These are phyloP conservation scores for Himalopsyche phryganea DNA, from an alignment of 1,140 invertebrate species.

Conservation along the genomic window DNA sequence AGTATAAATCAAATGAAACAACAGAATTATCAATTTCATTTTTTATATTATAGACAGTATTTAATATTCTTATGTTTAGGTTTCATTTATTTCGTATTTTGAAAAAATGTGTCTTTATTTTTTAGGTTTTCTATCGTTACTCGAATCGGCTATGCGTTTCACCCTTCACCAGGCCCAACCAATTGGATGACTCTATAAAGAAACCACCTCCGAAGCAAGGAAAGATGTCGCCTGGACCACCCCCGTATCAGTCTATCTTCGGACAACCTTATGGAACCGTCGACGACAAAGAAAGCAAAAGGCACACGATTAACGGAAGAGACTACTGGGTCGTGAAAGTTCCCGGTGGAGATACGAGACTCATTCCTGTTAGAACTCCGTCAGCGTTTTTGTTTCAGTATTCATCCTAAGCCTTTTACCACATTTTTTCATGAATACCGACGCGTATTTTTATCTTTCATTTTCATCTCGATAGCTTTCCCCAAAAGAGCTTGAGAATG, in stretches of 20 bases:
- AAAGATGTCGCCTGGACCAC: slow-evolving; percentile 42
- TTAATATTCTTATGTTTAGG: neutral
- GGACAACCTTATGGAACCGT: slow-evolving; percentile 41
- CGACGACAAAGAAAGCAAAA: slow-evolving; percentile 50
- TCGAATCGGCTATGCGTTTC: slow-evolving; percentile 13
- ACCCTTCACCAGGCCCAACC: slow-evolving; percentile 1
- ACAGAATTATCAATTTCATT: too few relatives aligned
- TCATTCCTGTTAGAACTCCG: slow-evolving; percentile 67
- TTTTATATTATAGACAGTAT: too few relatives aligned
- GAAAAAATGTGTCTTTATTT: neutral
- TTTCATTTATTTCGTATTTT: neutral
- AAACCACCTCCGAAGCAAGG: neutral
- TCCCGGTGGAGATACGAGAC: slow-evolving; percentile 55
- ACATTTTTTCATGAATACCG: too few relatives aligned
- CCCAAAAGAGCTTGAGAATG: too few relatives aligned
- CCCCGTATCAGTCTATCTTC: slow-evolving; percentile 56
- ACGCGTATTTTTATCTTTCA: too few relatives aligned
- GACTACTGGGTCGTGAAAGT: slow-evolving; percentile 66
- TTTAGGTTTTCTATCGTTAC: slow-evolving; percentile 21
- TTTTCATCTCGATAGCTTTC: too few relatives aligned
- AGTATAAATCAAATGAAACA: too few relatives aligned
- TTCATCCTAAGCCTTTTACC: slow-evolving; percentile 18
- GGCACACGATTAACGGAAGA: slow-evolving; percentile 66
- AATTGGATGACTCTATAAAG: neutral
- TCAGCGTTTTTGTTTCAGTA: slow-evolving; percentile 71